Evolutionary conservation across 92 coral and sea anemone genomes (phyloP).

Genomic region (Parazoanthus atlanticus): DNA sequence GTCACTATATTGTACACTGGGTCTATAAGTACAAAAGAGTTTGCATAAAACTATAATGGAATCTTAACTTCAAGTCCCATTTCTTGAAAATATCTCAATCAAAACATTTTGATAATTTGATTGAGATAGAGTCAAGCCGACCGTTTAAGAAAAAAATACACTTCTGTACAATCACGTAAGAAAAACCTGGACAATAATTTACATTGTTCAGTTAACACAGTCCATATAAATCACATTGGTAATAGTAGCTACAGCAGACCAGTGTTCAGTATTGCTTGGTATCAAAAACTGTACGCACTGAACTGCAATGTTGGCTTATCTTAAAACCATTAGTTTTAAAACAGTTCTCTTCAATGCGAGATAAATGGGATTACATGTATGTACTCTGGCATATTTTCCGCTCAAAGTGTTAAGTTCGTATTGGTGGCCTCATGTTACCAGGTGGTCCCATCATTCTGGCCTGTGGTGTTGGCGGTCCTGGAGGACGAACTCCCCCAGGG

Average conservation of each 20-base stretch:
- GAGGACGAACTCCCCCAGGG: conserved; percentile 79
- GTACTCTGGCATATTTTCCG: conserved; percentile 14
- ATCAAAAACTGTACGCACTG: no score
- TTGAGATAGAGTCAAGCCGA: background rate
- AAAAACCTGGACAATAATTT: background rate
- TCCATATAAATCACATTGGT: background rate
- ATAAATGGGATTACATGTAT: no score
- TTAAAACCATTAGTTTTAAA: background rate
- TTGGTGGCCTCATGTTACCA: conserved; percentile 47
- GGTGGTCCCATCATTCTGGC: conserved; percentile 48
- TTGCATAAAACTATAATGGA: no score
- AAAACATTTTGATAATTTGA: no score
- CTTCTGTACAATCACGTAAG: background rate
- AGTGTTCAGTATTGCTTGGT: background rate
- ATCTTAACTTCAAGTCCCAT: background rate
- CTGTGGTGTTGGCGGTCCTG: conserved; percentile 48
- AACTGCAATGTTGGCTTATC: background rate
- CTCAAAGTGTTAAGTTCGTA: conserved; percentile 36
- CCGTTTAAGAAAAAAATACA: background rate
- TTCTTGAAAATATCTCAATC: background rate
- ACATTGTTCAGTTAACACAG: background rate
- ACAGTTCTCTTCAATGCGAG: no score
- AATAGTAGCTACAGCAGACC: background rate
- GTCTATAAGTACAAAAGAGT: background rate
- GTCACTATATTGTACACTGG: no score